Evolutionary conservation across 2,797 vertebrate species (phyloP), one percentile per base, ranked within the genome.

Genomic region (Scarus forsteni): DNA sequence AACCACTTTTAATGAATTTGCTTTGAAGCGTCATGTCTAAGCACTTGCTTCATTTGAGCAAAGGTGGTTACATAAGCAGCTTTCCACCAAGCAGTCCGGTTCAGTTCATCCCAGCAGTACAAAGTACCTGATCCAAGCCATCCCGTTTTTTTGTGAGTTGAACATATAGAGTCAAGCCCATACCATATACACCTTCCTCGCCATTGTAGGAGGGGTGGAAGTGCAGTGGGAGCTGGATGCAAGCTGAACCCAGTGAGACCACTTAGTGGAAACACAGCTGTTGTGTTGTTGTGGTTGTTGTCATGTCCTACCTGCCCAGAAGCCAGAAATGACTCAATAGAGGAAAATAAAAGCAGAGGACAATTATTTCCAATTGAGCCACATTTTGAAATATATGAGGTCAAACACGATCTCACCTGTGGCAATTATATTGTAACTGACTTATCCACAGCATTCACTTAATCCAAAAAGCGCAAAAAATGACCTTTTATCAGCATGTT

Each of bases 291-390:
- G 34, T 42, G 57, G 58, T 57, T 67, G 66, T 77, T 60, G 61
- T 70, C 53, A 74, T 70, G 11, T 86, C 88, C 89, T 89, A 94
- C 92, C 91, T 90, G 89, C 78, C 77, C 70, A 77, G 81, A 86
- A 76, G 87, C 84, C 89, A 80, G 87, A 57, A 80, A 86, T 88
- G 84, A 87, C 77, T 90, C 72, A 66, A 84, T 69, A 66, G 80
- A 80, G 76, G 76, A 83, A 72, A 86, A 88, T 88, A 88, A 91
- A 86, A 90, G 85, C 85, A 92, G 75, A 91, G 48, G 91, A 90
- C 72, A 92, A 73, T 81, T 58, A 87, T 69, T 89, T 63, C 38
- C 48, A 27, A 15, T 13, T 61, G 42, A 6, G 51, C 10, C 48
- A 38, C 46, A 51, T 12, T 18, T 42, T 18, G 55, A 44, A 66